Base-by-base conservation (phyloP, 2,888 invertebrate species). In the Gymnoscelis rufifasciata region DNA sequence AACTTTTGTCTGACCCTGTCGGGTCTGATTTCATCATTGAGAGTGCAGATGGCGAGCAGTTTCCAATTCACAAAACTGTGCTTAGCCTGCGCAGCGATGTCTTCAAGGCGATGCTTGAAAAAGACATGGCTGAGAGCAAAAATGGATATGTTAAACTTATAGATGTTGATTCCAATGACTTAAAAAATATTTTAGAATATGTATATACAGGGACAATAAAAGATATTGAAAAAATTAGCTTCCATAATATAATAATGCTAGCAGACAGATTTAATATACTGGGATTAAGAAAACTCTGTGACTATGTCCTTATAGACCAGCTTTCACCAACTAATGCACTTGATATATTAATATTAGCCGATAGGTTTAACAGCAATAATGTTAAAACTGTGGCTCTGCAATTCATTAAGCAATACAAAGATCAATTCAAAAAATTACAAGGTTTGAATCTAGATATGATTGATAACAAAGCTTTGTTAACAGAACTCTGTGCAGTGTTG, bases 61-160 rank as follows among this genome's bases (percentile, higher is more conserved):
- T 83, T 43, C 51, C 67, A 43, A 80, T 83, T 5, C 87, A 88
- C 54, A 83, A 77, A 61, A 57, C 67, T 1, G 59, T 87, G 2
- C 56, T 87, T 2, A 67, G 70, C 29, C 71, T 73, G 0, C 74
- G 78, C 41, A 87, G 88, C 52, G 86, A 86, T 45, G 84, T 87
- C 0, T 88, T 88, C 51, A 82, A 79, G 53, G 87, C 88, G 7
- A 88, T 88, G 88, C 63, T 88, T 0, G 82, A 79, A 52, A 79
- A 76, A 27, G 84, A 84, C 19, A 87, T 83, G 0, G 83, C 79
- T 0, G 87, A 88, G 52, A 80, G 79, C 47, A 75, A 78, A 54
- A 83, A 78, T 40, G 74, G 68, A 39, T 73, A 60, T 54, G 81
- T 87, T 0, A 81, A 78, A 52, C 64, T 86, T 14, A 54, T 76